Base-by-base conservation (phyloP, 2,888 invertebrate species). In the Acleris emargana region DNA sequence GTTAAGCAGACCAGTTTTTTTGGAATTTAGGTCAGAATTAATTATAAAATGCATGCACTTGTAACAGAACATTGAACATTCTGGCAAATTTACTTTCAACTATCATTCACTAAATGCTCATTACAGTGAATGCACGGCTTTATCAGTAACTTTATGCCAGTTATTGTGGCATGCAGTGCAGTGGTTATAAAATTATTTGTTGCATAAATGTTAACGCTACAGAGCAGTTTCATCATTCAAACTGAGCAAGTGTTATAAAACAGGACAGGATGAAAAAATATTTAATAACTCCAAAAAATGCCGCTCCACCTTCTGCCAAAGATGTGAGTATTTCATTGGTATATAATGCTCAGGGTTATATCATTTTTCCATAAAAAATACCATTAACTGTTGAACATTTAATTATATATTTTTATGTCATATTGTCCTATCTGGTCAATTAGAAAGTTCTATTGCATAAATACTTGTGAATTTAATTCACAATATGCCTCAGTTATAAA, bases 241-340 rank as follows among this genome's bases (percentile, higher is more conserved):
- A 45, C 43, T 38, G 51, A 6, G 11, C 3, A 18, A 62, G 62
- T 47, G 62, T 47, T 52, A 62, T 13, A 54, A 52, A 25, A 52
- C 17, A 25, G 6, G 42, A 45, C 42, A 49, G 49, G 22, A 58
- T 64, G 68, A 60, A 57, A 60, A 68, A 57, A 53, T 64, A 61
- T 58, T 49, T 64, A 43, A n/a, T 49, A 45, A 47, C 13, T 17
- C 1, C 49, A 22, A 38, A 38, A 18, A n/a, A 7, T 11, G 38
- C 38, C n/a, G 7, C 43, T 25, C 13, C 45, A 11, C 22, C 32
- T 11, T 2, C 11, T n/a, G 38, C 13, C 38, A 38, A 45, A 16
- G 54, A 67, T 54, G 67, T 58, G 59, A 50, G 64, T 64, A 64
- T 22, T 38, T 11, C 2, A 13, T 11, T 38, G 3, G 11, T 38